Evolutionary conservation across 2,113 vertebrate species (phyloP).

Genomic region (Speoplatyrhinus poulsoni): DNA sequence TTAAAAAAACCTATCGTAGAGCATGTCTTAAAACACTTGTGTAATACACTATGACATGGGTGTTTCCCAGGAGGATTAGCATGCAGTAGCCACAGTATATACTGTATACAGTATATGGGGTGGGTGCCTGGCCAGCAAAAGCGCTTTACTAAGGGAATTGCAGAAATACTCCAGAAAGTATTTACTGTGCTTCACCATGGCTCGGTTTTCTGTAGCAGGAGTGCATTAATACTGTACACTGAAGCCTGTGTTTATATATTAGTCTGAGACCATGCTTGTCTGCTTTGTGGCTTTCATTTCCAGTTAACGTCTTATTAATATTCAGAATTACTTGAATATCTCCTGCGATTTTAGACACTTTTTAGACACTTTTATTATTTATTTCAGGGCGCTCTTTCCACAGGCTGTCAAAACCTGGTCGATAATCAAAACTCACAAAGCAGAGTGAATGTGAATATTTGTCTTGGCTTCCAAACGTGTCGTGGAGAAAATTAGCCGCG

Average conservation of each 20-base stretch:
- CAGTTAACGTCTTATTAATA: constrained; percentile 8
- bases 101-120: too few species aligned
- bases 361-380: constrained; percentile 19
- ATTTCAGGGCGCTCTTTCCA: constrained; percentile 50
- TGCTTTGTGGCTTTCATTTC: constrained; percentile 22
- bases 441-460: constrained; percentile 60
- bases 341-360: constrained; percentile 31
- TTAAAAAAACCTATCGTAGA: too few species aligned
- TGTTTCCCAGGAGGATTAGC: too few species aligned
- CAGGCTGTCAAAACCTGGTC: constrained; percentile 34
- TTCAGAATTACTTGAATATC: constrained; percentile 19
- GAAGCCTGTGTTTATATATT: constrained; percentile 21
- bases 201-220: too few species aligned
- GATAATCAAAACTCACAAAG: constrained; percentile 53
- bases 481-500: constrained; percentile 62
- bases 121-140: too few species aligned
- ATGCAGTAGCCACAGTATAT: too few species aligned
- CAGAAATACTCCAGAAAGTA: too few species aligned
- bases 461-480: constrained; percentile 63
- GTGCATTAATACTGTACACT: too few species aligned
- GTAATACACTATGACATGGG: too few species aligned
- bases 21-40: too few species aligned
- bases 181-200: too few species aligned
- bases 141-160: too few species aligned
- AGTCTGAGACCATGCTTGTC: background rate